Base-by-base conservation (phyloP, 2,888 invertebrate genomes). In the Chromoteleia sp. region DNA sequence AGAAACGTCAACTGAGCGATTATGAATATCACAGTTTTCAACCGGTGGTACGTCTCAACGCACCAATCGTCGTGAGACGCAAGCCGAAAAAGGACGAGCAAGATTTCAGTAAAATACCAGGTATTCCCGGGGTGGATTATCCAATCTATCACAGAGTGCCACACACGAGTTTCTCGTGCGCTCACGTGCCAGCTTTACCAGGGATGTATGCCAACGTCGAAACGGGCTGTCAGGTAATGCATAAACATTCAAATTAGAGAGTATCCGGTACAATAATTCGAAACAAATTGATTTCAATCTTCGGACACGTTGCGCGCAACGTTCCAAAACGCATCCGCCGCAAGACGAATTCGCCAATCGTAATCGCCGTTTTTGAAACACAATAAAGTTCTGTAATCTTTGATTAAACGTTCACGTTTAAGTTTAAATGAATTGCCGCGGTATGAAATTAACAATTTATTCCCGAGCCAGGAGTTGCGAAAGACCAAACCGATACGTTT, bases 161-260 rank as follows among this genome's bases (percentile, higher is more conserved):
- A 0, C 94, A 94, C 29, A 97, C 97, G 14, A 93, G 94, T 84
- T 97, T 97, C 92, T 95, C 95, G 1, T 97, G 97, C 88, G 93
- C 94, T 56, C 93, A 95, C 85, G 96, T 97, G 39, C 97, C 97
- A 0, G 95, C 95, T 15, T 93, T 95, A 63, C 97, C 97, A 1
- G 97, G 97, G 84, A 97, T 97, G 95, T 97, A 97, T 90, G 97
- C 97, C n/a, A 97, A 97, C 88, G 95, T 96, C 0, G 97, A 97
- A 91, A 95, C 97, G 83, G 96, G 96, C 70, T 97, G 97, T 86
- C 97, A 97, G 94, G 96, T 96, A 90, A 63, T 43, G 17, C 17
- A 81, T 73, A 61, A 59, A 65, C 61, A 67, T 59, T 67, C 8
- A 39, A 65, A 33, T 74, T 54, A 39, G 2, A 30, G 3, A 14